phyloP scores from a whole-genome alignment of 2,888 invertebrate genomes.

The Habroteleia sp. region DNA sequence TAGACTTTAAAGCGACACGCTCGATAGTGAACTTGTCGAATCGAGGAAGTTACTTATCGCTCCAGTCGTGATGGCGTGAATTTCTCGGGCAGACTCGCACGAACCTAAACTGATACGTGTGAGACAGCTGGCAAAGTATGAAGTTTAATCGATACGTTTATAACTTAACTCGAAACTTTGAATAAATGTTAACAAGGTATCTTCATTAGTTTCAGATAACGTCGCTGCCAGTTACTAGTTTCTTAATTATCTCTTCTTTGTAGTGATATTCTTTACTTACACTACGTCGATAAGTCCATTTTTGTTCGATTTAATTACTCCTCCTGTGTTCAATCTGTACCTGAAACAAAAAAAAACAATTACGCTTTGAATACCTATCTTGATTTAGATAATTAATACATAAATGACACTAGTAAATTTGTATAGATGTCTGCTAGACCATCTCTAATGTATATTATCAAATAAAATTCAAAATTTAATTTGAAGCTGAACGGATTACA shows the following conservation, averaged over 20 bases:
- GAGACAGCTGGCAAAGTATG: conserved; percentile 56
- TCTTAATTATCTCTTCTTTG: not conserved
- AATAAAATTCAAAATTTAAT: conserved; percentile 55
- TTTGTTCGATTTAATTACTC: conserved; percentile 1
- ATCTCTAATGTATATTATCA: conserved; percentile 12
- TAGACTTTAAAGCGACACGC: conserved; percentile 58
- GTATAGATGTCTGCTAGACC: no score
- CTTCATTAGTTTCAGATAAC: conserved; percentile 52
- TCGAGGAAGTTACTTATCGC: conserved; percentile 63
- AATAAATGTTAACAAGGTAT: conserved; percentile 59
- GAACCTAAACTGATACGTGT: conserved; percentile 57
- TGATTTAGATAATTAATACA: no score
- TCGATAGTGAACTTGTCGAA: conserved; percentile 58
- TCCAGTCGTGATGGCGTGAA: conserved; percentile 55
- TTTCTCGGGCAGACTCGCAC: conserved; percentile 53
- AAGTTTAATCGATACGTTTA: conserved; percentile 64
- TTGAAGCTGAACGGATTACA: conserved; percentile 62
- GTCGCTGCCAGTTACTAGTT: not conserved
- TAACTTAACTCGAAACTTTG: conserved; percentile 55
- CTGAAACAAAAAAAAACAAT: conserved; percentile 44
- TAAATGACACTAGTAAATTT: no score
- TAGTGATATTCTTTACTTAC: conserved; percentile 22
- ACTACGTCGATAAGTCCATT: conserved; percentile 23
- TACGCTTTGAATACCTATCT: no score
- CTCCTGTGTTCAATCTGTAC: not conserved